Conservation (phyloP, 2,113 vertebrate species). For the Corapipo altera region DNA sequence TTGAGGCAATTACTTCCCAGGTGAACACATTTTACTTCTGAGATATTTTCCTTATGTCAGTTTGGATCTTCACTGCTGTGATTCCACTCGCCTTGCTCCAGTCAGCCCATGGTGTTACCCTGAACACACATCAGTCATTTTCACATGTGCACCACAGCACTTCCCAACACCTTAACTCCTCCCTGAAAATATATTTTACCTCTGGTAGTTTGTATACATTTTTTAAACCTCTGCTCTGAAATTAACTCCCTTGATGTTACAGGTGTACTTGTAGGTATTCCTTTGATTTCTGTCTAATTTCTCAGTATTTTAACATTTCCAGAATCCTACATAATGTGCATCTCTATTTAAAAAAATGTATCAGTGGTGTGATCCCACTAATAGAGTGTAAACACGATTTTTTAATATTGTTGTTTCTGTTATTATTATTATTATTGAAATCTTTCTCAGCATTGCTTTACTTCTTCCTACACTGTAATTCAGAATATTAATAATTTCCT, state of each 20-base stretch:
- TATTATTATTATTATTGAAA: neutral
- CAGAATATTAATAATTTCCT: neutral
- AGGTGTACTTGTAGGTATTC: neutral
- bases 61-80: neutral
- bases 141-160: neutral
- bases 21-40: neutral
- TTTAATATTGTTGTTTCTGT: neutral
- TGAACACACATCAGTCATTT: fast-evolving
- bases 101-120: fast-evolving
- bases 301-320: neutral
- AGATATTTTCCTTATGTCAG: neutral
- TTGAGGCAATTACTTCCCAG: neutral
- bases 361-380: neutral
- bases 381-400: neutral
- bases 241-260: neutral
- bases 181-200: neutral
- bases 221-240: neutral
- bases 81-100: neutral
- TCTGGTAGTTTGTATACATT: neutral
- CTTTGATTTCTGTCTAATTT: neutral
- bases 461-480: neutral
- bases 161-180: neutral
- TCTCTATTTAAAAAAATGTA: neutral
- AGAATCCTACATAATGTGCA: neutral
- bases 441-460: neutral